phyloP scores from a whole-genome alignment of 2,113 vertebrate species.

The Elgaria multicarinata region DNA sequence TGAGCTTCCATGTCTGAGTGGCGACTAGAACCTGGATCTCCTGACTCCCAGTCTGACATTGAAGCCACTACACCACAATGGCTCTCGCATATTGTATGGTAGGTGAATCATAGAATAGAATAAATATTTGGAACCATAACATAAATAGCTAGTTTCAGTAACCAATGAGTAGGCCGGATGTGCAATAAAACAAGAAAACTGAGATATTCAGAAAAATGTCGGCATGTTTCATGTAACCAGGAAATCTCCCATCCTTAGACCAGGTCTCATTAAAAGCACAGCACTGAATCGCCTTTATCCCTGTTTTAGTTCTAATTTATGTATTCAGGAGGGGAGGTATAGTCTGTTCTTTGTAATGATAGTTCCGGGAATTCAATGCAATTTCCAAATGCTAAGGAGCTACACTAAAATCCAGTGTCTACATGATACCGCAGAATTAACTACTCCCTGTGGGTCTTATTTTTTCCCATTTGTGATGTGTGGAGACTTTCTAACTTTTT shows the following conservation, averaged over 20 bases:
- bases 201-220: slow-evolving; percentile 22
- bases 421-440: slow-evolving; percentile 26
- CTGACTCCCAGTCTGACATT: too few relatives aligned
- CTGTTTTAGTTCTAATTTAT: slow-evolving; percentile 64
- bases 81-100: too few relatives aligned
- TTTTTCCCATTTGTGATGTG: slow-evolving; percentile 5
- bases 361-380: slow-evolving; percentile 30
- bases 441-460: slow-evolving; percentile 35
- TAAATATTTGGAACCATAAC: slow-evolving; percentile 41
- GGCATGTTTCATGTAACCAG: slow-evolving; percentile 47
- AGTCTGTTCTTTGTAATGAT: slow-evolving; percentile 50
- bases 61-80: too few relatives aligned
- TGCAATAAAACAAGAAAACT: slow-evolving; percentile 42
- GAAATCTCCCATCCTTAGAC: slow-evolving; percentile 53
- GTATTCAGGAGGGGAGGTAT: slow-evolving; percentile 47
- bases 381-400: slow-evolving; percentile 45
- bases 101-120: not conserved
- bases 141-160: slow-evolving; percentile 33
- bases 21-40: too few relatives aligned
- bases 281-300: slow-evolving; percentile 22
- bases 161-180: not conserved
- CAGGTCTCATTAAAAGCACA: slow-evolving; percentile 53
- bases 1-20: too few relatives aligned
- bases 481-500: slow-evolving; percentile 18
- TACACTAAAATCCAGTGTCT: slow-evolving; percentile 56